Evolutionary conservation across 1,140 invertebrate species (phyloP).

Genomic region (Armadillidium nasatum): DNA sequence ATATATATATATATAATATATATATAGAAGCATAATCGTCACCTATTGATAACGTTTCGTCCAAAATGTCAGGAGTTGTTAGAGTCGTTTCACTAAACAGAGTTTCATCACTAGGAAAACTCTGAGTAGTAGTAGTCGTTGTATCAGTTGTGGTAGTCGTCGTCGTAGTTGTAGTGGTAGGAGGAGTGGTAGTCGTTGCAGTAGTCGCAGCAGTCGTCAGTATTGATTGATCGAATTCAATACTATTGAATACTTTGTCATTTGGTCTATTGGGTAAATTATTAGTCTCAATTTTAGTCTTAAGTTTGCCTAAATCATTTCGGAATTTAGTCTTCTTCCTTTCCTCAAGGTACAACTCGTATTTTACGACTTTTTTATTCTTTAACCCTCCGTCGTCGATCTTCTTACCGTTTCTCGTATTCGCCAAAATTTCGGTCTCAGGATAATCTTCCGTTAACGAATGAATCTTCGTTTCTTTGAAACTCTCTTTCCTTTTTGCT

Average conservation of each 20-base stretch:
- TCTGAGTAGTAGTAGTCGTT: no score
- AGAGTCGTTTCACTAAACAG: no score
- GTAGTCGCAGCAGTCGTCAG: no score
- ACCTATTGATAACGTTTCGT: no score
- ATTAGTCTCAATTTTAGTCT: not conserved
- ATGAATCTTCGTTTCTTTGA: not conserved
- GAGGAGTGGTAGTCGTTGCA: no score
- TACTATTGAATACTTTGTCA: not conserved
- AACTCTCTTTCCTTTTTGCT: not conserved
- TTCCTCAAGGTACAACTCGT: not conserved
- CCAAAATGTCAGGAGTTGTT: no score
- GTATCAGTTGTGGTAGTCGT: no score
- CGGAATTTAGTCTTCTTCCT: not conserved
- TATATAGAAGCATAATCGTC: no score
- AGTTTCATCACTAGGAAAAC: no score
- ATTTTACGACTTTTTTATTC: not conserved
- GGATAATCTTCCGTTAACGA: not conserved
- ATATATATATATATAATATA: no score
- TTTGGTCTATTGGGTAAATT: not conserved
- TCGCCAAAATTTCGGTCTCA: not conserved
- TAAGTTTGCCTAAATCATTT: not conserved
- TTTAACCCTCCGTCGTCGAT: not conserved
- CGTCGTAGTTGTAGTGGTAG: no score
- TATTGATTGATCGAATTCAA: no score
- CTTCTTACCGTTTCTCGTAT: not conserved